Evolutionary conservation across 1,140 invertebrate genomes (phyloP), one percentile per base, ranked within the genome.

Genomic region (Oscheius sp.): DNA sequence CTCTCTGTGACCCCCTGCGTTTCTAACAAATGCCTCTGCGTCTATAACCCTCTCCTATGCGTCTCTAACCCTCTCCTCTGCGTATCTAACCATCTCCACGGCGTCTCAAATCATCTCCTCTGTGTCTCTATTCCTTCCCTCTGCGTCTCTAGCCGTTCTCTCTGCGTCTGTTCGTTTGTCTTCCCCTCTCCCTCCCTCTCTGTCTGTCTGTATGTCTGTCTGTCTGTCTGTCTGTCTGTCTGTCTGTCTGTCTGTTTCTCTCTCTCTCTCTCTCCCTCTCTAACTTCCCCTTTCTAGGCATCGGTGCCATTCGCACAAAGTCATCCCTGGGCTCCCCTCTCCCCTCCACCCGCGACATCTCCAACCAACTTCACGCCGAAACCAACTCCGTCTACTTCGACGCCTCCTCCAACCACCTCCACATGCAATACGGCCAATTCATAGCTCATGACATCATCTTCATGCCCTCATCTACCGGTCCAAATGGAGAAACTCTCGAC

Each of bases 371-470:
- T 28, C 55, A 61, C 20, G 45, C 32, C 20, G 64, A 74, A 28
- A 65, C 46, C 31, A 36, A 52, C 1, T 28, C 72, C 1, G 52
- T 55, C 23, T 49, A 36, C 55, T 74, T 74, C 58, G 68, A 73
- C 2, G 28, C 36, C 26, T 26, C 29, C 1, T 18, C 35, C 26
- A 67, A 67, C 29, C 72, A 74, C 61, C 45, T 74, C 35, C 65
- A 61, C 20, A 66, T 67, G 72, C 72, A 74, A 55, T 73, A 61
- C 26, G 72, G 72, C 7, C 72, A 74, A 36, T 74, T 67, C 20
- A 74, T 74, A 29, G 72, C 72, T 31, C 72, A 74, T 34, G 72
- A 74, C 28, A 59, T 74, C 65, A 67, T 74, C 55, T 74, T 74
- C 34, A 74, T 67, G 63, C 72, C 72, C 23, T 59, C 64, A 10